A percentile compares a stretch with the other conserved stretches of the same genome.
Evolutionary conservation across 1,140 invertebrate genomes (phyloP).

Genomic region (Ptiloglossa arizonensis): DNA sequence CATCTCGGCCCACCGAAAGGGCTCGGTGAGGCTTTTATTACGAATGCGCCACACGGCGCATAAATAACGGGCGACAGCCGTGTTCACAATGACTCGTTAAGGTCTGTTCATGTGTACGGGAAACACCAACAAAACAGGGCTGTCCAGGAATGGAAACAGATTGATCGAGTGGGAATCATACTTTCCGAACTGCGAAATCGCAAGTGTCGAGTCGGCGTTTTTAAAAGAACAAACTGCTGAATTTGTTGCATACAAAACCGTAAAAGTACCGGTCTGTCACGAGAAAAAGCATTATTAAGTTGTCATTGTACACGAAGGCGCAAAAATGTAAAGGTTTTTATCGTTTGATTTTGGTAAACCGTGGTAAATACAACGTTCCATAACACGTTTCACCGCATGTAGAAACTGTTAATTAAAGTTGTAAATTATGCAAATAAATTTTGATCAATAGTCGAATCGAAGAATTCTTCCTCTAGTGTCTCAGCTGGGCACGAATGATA

Average conservation of each 20-base stretch:
- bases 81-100: constrained; percentile 67
- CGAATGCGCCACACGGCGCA: constrained; percentile 56
- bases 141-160: neutral
- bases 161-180: constrained; percentile 23
- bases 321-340: too few species aligned
- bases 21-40: constrained; percentile 57
- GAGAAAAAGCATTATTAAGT: neutral
- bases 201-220: constrained; percentile 1
- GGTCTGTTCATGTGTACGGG: constrained; percentile 44
- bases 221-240: constrained; percentile 7
- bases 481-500: too few species aligned
- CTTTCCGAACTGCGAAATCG: neutral
- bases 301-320: too few species aligned
- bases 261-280: neutral
- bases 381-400: too few species aligned
- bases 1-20: constrained; percentile 14
- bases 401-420: too few species aligned
- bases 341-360: too few species aligned
- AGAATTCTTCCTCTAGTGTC: too few species aligned
- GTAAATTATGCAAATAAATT: too few species aligned
- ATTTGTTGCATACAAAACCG: neutral
- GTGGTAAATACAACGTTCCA: too few species aligned
- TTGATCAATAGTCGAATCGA: too few species aligned
- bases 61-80: constrained; percentile 61
- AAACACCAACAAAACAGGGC: constrained; percentile 22